These are phyloP conservation scores for Percina caprodes DNA, from an alignment of 2,113 vertebrate genomes.

Conservation along the genomic window DNA sequence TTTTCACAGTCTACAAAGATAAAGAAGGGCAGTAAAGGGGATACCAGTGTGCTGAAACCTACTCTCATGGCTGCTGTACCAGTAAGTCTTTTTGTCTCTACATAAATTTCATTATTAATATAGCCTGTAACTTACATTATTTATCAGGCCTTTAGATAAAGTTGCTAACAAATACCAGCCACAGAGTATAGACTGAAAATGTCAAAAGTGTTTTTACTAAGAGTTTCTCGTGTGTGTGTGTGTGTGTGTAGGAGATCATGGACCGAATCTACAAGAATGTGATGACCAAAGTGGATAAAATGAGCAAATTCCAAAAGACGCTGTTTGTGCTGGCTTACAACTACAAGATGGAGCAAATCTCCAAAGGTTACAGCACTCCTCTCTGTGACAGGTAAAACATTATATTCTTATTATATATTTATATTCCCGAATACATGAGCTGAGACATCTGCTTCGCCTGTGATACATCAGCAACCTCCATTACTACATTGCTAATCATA, in stretches of 20 bases:
- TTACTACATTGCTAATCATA: constrained; percentile 17
- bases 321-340: constrained; percentile 97
- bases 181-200: neutral
- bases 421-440: accelerated
- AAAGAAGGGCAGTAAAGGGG: constrained; percentile 99
- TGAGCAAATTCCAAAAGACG: constrained; percentile 92
- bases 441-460: neutral
- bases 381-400: constrained; percentile 91
- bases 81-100: constrained; percentile 81
- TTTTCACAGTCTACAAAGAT: constrained; percentile 94
- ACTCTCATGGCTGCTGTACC: constrained; percentile 98
- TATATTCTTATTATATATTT: no score
- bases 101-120: neutral
- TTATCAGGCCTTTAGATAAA: neutral
- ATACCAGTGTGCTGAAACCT: constrained; percentile 91
- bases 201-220: neutral
- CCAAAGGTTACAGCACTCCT: constrained; percentile 91
- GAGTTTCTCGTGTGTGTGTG: no score
- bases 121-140: neutral
- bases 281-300: constrained; percentile 97
- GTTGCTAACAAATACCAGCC: neutral
- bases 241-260: constrained; percentile 95
- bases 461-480: neutral
- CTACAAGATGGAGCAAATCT: constrained; percentile 99
- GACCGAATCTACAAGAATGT: constrained; percentile 99